Evolutionary conservation across 2,797 vertebrate genomes (phyloP), one percentile per base, ranked within the genome.

Genomic region (Nasua narica): DNA sequence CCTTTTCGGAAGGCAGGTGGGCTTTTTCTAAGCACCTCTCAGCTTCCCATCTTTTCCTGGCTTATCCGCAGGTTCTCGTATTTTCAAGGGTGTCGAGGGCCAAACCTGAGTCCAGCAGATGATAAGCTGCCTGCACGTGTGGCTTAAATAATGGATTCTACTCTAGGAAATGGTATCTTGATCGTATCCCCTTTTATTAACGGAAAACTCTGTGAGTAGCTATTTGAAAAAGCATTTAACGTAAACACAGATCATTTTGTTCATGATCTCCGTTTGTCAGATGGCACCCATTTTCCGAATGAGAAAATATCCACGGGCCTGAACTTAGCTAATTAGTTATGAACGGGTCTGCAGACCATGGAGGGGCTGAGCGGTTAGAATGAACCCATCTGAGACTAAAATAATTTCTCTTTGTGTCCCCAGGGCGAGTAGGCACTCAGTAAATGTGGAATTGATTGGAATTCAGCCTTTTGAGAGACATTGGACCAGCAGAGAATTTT

Each of bases 321-420:
- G 56, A 85, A 94, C 89, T 96, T 91, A 94, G 77, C 70, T 90
- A 85, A 90, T 92, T 94, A 95, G 95, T 90, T 92, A 94, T 88
- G 1, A 90, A 94, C 91, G 48, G 27, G 12, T 82, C 35, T 95
- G 32, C 18, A 93, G 84, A 87, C 23, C 84, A 58, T 52, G n/a
- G 70, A 78, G 70, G 13, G 23, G 3, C 87, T 56, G 65, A 85
- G 76, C 8, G 82, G 54, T 94, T 94, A 74, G 48, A 92, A 90
- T 32, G 37, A 94, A 32, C 58, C 65, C 0, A 1, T 92, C n/a
- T 72, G 76, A 91, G 43, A 56, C 54, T 56, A 79, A 96, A 94
- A 82, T 91, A 91, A 95, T 96, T 96, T 91, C 84, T 89, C 69
- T 81, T 62, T 94, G 32, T 86, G 87, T 94, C 60, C 74, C 50